Percentiles rank a stretch among this genome's conserved stretches.
These are phyloP conservation scores for Gibbula magus DNA, from an alignment of 2,888 invertebrate species.

Conservation along the genomic window DNA sequence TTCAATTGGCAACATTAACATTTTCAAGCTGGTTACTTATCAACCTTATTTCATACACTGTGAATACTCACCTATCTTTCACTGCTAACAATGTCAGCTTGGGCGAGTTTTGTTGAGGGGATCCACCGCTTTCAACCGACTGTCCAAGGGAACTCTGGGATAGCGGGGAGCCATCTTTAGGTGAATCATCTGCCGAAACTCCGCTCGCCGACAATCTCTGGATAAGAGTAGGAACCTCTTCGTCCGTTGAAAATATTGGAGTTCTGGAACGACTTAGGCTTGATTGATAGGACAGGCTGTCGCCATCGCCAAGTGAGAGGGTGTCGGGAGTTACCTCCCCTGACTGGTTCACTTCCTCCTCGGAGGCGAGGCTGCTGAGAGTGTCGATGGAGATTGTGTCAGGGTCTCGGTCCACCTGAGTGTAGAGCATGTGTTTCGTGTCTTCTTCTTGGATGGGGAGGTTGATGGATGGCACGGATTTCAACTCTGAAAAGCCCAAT, in stretches of 20 bases:
- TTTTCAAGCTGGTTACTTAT: too few relatives aligned
- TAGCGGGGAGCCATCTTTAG: conserved; percentile 25
- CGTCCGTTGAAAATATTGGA: neutral
- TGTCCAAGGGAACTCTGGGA: conserved; percentile 6
- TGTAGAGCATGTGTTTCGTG: conserved; percentile 11
- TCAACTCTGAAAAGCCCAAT: neutral
- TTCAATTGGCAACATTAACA: too few relatives aligned
- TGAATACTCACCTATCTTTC: conserved; percentile 19
- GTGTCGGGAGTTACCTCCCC: neutral
- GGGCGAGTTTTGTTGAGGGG: conserved; percentile 1
- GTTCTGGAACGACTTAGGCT: conserved; percentile 4
- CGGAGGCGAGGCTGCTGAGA: conserved; percentile 41
- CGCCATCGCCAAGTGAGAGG: conserved; percentile 11
- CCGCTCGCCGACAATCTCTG: conserved; percentile 41
- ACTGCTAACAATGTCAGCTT: conserved; percentile 16
- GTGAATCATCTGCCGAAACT: conserved; percentile 18
- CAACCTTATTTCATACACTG: neutral
- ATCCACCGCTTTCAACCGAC: neutral
- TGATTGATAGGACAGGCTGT: neutral
- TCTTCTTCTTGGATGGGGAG: neutral
- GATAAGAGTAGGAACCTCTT: conserved; percentile 39
- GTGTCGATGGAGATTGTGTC: conserved; percentile 37
- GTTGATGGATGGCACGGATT: neutral
- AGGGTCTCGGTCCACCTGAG: conserved; percentile 28
- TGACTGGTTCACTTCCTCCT: neutral